Evolutionary conservation across 2,113 vertebrate genomes (phyloP), one percentile per base, ranked within the genome.

Genomic region (Saguinus imperator): DNA sequence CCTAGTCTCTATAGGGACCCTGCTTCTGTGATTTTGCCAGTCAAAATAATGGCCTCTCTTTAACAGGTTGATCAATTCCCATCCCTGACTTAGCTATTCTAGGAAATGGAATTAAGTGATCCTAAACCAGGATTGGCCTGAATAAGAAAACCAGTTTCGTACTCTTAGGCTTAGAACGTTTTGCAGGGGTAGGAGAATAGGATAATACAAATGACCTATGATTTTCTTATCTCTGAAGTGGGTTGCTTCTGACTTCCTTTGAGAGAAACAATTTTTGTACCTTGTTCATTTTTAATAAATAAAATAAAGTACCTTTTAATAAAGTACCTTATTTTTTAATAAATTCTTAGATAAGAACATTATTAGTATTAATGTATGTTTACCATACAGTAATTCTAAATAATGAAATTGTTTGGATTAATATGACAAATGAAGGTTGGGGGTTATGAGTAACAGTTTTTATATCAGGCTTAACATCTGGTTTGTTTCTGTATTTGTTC

Each of bases 401-500:
- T 25, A n/a, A 1, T 87, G 29, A 91, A 40, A 50, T 76, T 72
- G 1, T 86, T 96, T 64, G 18, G 35, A 48, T 89, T 14, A 79
- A 85, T 93, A 20, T 27, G 77, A 5, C 58, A 92, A 81, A 50
- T 27, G 8, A 90, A 97, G 72, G 79, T 82, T 84, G 70, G 70
- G 48, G 14, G 18, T 94, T 58, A 80, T 32, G 40, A 29, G 14
- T 35, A 82, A 18, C 10, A 85, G 25, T 61, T 57, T 93, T 80
- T 83, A 18, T 92, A 73, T 87, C 70, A 94, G 89, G n/a, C 48
- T 96, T 91, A 91, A 40, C 57, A 83, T 86, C 37, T 91, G n/a
- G 32, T 90, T 97, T 82, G 27, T 87, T 84, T 88, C 21, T 96
- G 3, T 79, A 17, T 94, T 85, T 89, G 3, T 92, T 84, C 20